Conservation (phyloP, 2,888 invertebrate species). For the Calliopum simillimum region DNA sequence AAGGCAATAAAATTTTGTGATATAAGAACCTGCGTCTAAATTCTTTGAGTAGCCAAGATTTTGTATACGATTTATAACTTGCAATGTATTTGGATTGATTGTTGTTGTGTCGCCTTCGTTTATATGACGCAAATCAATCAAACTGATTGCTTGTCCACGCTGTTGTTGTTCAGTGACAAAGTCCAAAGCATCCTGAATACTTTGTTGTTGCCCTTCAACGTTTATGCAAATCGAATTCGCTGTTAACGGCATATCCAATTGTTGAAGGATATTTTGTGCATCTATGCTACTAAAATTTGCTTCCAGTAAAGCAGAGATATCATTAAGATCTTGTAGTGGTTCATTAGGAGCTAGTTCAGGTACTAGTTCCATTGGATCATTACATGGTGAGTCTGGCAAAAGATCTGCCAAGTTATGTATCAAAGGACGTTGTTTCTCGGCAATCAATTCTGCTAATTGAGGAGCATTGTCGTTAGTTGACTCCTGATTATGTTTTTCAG, state of each 20-base stretch:
- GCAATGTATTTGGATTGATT: background rate
- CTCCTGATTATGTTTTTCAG: too few relatives aligned
- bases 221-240: constrained; percentile 38
- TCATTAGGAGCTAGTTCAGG: constrained; percentile 47
- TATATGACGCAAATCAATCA: background rate
- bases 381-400: constrained; percentile 48
- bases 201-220: constrained; percentile 48
- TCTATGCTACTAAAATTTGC: constrained; percentile 43
- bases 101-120: background rate
- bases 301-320: constrained; percentile 48
- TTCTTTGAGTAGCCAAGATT: constrained; percentile 55
- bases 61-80: constrained; percentile 48
- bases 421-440: constrained; percentile 34
- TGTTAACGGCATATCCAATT: constrained; percentile 26
- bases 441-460: background rate
- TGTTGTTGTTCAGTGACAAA: constrained; percentile 49
- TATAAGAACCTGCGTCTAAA: constrained; percentile 7
- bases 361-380: constrained; percentile 47
- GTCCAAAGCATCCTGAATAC: constrained; percentile 52
- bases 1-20: constrained; percentile 58
- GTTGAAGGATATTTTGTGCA: constrained; percentile 25
- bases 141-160: constrained; percentile 6
- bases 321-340: constrained; percentile 49
- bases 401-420: constrained; percentile 48
- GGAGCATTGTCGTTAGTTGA: too few relatives aligned